Conservation (phyloP, 2,113 vertebrate genomes). For the Excalfactoria chinensis region DNA sequence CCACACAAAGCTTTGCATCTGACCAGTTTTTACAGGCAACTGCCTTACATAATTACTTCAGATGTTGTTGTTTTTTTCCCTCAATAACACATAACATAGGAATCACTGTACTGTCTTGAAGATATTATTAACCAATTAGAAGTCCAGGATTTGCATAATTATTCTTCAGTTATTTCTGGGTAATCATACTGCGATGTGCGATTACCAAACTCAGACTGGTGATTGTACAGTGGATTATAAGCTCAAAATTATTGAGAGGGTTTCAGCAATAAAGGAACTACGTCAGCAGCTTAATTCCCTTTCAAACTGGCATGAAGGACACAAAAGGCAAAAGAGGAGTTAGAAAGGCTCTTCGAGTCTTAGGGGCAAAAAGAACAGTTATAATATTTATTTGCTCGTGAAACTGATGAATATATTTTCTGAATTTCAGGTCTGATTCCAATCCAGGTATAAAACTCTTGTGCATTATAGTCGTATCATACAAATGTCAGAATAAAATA, state of each 20-base stretch:
- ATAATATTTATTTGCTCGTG: background rate
- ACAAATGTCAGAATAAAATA: background rate
- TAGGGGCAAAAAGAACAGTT: background rate
- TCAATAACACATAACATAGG: constrained; percentile 56
- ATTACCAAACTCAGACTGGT: constrained; percentile 13
- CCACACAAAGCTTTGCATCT: constrained; percentile 54
- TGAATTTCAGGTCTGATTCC: background rate
- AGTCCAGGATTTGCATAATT: constrained; percentile 60
- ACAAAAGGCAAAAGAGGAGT: background rate
- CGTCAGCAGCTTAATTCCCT: background rate
- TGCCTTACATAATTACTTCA: constrained; percentile 61
- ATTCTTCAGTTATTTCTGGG: constrained; percentile 59
- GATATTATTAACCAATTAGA: constrained; percentile 71
- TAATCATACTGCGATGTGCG: constrained; percentile 20
- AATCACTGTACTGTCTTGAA: constrained; percentile 55
- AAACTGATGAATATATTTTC: background rate
- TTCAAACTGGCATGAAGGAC: background rate
- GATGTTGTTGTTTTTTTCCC: background rate
- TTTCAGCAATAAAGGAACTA: constrained; percentile 35
- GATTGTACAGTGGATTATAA: constrained; percentile 37
- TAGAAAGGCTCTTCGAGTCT: constrained; percentile 1
- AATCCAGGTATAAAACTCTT: background rate
- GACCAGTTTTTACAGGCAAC: constrained; percentile 42
- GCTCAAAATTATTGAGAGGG: background rate
- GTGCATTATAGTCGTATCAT: background rate